Percentiles rank a stretch among this genome's conserved stretches.
Evolutionary conservation across 2,797 vertebrate genomes (phyloP).

Genomic region (Calcarius lapponicus): DNA sequence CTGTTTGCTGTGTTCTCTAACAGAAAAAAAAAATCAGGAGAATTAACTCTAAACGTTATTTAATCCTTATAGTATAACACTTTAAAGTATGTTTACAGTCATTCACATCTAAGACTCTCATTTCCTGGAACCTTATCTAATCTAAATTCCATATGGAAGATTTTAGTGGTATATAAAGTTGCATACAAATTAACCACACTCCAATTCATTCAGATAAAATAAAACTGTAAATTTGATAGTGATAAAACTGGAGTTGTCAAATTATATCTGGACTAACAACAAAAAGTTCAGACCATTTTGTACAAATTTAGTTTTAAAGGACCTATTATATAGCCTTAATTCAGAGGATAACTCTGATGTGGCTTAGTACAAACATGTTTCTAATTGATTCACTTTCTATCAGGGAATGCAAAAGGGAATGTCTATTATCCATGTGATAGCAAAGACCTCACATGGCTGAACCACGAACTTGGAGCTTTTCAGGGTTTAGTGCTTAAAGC

Average conservation of each 20-base stretch:
- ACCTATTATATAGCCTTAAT: neutral
- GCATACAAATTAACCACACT: constrained; percentile 5
- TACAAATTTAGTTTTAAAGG: neutral
- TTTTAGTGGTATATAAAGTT: constrained; percentile 20
- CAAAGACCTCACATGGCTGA: constrained; percentile 31
- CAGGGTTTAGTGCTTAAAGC: neutral
- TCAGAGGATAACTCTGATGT: constrained; percentile 24
- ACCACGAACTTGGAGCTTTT: neutral
- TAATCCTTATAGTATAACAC: neutral
- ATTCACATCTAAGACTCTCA: constrained; percentile 10
- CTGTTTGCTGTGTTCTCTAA: neutral
- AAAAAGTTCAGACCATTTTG: neutral
- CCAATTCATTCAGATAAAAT: neutral
- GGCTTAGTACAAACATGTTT: constrained; percentile 9
- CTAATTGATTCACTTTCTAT: neutral
- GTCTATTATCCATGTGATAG: constrained; percentile 27
- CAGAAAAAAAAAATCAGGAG: neutral
- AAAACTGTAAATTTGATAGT: neutral
- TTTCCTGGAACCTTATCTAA: constrained; percentile 55
- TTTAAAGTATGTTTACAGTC: neutral
- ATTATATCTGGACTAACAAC: neutral
- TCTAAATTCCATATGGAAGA: constrained; percentile 17
- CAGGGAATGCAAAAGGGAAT: constrained; percentile 3
- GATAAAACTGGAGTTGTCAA: constrained; percentile 2
- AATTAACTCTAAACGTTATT: neutral